Evolutionary conservation across 64 coral and sea anemone genomes (phyloP).

Genomic region (Stichodactyla helianthus): DNA sequence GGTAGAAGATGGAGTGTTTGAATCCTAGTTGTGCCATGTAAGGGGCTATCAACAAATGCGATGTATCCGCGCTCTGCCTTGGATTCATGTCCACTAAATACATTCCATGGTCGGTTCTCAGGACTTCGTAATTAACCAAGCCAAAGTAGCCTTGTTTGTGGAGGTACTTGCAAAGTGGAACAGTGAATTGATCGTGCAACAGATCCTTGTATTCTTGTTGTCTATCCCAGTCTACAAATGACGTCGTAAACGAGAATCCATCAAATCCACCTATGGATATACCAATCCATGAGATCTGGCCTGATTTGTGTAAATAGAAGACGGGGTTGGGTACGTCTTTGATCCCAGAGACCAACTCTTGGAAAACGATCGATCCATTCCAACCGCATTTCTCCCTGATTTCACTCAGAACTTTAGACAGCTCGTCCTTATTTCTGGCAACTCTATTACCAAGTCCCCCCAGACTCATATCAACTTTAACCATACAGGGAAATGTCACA

Average conservation of each 20-base stretch:
- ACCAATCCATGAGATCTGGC: conserved; percentile 22
- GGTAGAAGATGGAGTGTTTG: too few relatives aligned
- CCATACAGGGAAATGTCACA: conserved; percentile 5
- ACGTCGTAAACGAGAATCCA: not conserved
- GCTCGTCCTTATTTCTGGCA: not conserved
- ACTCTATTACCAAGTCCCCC: not conserved
- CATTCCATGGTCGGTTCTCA: conserved; percentile 10
- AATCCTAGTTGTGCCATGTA: conserved; percentile 20
- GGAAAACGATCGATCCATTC: not conserved
- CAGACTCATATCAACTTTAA: conserved; percentile 7
- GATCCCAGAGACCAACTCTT: not conserved
- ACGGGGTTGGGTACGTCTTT: conserved; percentile 18
- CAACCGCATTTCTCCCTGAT: conserved; percentile 11
- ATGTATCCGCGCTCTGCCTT: not conserved
- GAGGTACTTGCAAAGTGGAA: conserved; percentile 12
- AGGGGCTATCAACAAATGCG: conserved; percentile 10
- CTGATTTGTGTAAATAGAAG: conserved; percentile 12
- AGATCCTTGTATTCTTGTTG: conserved; percentile 21
- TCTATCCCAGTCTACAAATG: conserved; percentile 26
- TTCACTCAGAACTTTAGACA: not conserved
- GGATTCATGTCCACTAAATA: conserved; percentile 15
- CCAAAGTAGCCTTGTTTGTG: conserved; percentile 30
- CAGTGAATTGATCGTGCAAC: conserved; percentile 7
- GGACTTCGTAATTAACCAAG: not conserved
- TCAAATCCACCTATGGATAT: not conserved